Percentiles rank a stretch among this genome's conserved stretches.
Conservation (phyloP, 2,113 vertebrate species). For the Cygnus atratus region DNA sequence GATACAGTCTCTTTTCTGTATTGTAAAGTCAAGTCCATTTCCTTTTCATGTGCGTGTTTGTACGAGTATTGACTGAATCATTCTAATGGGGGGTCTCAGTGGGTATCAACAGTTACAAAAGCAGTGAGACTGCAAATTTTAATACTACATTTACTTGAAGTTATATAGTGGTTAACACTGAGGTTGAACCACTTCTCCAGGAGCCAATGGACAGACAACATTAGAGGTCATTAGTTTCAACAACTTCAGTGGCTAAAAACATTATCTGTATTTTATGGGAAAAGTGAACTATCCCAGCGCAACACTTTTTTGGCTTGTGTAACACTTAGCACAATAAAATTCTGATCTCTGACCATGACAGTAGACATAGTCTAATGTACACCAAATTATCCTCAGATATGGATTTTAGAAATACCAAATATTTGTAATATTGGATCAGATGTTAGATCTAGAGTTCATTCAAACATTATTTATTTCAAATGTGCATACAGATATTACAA, state of each 20-base stretch:
- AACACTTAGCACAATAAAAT: neutral
- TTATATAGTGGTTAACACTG: neutral
- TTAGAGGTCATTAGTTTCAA: neutral
- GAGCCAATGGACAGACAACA: neutral
- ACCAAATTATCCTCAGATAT: neutral
- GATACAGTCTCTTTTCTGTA: neutral
- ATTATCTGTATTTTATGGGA: neutral
- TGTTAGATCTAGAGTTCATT: neutral
- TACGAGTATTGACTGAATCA: neutral
- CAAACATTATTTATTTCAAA: neutral
- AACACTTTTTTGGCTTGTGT: neutral
- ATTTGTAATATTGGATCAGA: neutral
- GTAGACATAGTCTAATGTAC: neutral
- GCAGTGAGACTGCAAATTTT: neutral
- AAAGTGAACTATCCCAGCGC: neutral
- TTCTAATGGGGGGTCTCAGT: neutral
- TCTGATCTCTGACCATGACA: neutral
- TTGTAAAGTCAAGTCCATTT: neutral
- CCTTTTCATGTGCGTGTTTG: neutral
- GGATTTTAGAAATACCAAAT: neutral
- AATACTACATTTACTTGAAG: neutral
- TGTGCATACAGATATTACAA: neutral
- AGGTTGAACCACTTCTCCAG: neutral
- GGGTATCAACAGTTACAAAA: neutral
- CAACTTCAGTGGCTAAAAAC: neutral